phyloP scores from a whole-genome alignment of 1,140 invertebrate genomes.

The Dendroctonus valens region DNA sequence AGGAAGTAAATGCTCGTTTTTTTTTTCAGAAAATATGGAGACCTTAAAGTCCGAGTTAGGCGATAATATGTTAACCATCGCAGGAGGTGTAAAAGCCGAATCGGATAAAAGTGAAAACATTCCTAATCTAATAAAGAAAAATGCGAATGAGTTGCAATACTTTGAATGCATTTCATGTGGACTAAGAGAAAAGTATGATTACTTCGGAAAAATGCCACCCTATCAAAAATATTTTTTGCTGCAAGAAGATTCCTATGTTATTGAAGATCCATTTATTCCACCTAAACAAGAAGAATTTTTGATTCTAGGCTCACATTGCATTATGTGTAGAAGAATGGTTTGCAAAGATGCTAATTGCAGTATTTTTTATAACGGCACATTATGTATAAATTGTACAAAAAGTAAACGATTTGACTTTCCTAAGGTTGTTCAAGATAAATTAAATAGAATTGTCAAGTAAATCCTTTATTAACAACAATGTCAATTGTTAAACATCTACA shows the following conservation, averaged over 20 bases:
- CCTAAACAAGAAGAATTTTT: conserved; percentile 67
- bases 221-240: conserved; percentile 60
- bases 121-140: conserved; percentile 25
- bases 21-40: conserved; percentile 12
- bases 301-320: conserved; percentile 73
- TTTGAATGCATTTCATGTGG: conserved; percentile 67
- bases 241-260: conserved; percentile 67
- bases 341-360: conserved; percentile 76
- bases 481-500: neutral
- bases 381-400: conserved; percentile 69
- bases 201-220: conserved; percentile 68
- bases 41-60: no score
- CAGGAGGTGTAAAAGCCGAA: neutral
- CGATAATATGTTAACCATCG: neutral
- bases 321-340: conserved; percentile 63
- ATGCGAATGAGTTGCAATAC: conserved; percentile 37
- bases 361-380: conserved; percentile 72
- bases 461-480: no score
- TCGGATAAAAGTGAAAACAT: conserved; percentile 8
- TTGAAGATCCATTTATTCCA: conserved; percentile 79
- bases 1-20: neutral
- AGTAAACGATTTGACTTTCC: conserved; percentile 65
- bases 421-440: conserved; percentile 41
- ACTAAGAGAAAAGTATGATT: conserved; percentile 68
- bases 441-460: conserved; percentile 42